Percentiles rank a stretch among this genome's conserved stretches.
These are phyloP conservation scores for Andrena bicolor DNA, from an alignment of 2,888 invertebrate species.

Conservation along the genomic window DNA sequence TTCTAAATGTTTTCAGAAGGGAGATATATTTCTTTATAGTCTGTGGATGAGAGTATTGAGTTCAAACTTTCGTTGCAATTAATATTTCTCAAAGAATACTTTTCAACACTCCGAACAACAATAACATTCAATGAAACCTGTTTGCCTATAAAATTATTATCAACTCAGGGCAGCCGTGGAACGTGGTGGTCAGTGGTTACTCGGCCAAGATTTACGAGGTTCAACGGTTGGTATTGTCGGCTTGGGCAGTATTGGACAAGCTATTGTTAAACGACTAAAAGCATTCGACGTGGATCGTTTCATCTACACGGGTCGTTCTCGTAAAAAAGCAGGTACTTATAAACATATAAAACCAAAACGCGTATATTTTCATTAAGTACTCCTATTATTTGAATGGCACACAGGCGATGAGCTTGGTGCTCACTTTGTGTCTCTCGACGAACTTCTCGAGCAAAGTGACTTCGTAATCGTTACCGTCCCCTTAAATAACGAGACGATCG, in stretches of 20 bases:
- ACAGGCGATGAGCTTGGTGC: constrained; percentile 87
- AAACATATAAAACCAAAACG: not conserved
- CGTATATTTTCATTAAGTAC: not conserved
- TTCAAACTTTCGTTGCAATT: no score
- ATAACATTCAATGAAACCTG: not conserved
- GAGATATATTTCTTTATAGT: not conserved
- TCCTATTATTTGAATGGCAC: not conserved
- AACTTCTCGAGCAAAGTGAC: constrained; percentile 90
- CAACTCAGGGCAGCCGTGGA: constrained; percentile 86
- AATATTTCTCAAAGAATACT: no score
- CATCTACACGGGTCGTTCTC: constrained; percentile 90
- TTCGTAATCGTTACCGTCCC: constrained; percentile 91
- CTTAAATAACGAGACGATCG: constrained; percentile 89
- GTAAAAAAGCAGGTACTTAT: constrained; percentile 77
- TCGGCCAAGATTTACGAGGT: constrained; percentile 92
- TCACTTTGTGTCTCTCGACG: constrained; percentile 89
- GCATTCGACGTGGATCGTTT: constrained; percentile 91
- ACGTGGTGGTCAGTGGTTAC: constrained; percentile 90
- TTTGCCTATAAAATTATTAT: constrained; percentile 12
- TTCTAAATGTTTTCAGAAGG: not conserved
- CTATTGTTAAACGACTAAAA: constrained; percentile 90
- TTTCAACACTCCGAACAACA: no score
- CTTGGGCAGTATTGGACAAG: constrained; percentile 92
- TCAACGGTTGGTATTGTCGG: constrained; percentile 94
- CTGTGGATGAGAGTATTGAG: no score